Percentiles rank a stretch among this genome's conserved stretches.
phyloP scores from a whole-genome alignment of 2,888 invertebrate genomes.

The Ophioninae sp. region DNA sequence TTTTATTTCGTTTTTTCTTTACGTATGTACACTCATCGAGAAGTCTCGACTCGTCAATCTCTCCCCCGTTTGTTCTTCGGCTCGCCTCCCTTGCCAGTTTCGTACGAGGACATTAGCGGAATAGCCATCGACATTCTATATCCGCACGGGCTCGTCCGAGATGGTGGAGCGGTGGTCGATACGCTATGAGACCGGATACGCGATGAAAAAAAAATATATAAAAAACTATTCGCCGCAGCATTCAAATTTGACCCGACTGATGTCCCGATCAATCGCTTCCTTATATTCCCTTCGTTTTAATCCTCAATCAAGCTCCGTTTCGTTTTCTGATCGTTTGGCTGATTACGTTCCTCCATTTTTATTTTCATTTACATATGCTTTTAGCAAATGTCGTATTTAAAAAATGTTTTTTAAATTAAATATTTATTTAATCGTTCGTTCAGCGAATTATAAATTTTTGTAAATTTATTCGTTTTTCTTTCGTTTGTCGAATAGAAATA shows the following conservation, averaged over 20 bases:
- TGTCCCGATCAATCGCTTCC: neutral
- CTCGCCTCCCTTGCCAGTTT: slow-evolving; percentile 18
- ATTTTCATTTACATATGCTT: too few relatives aligned
- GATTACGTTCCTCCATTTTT: too few relatives aligned
- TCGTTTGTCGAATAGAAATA: neutral
- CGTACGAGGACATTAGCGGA: slow-evolving; percentile 36
- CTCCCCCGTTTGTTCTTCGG: slow-evolving; percentile 21
- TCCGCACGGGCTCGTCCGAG: slow-evolving; percentile 39
- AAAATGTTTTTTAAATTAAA: neutral
- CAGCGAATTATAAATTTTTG: neutral
- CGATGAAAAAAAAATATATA: slow-evolving; percentile 61
- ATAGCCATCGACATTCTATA: slow-evolving; percentile 39
- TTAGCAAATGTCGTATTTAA: too few relatives aligned
- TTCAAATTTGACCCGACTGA: slow-evolving; percentile 16
- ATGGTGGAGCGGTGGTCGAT: slow-evolving; percentile 67
- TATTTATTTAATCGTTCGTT: neutral
- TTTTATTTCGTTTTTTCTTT: neutral
- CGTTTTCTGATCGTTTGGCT: too few relatives aligned
- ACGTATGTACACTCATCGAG: neutral
- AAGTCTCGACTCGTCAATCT: slow-evolving; percentile 14
- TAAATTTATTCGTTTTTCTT: neutral
- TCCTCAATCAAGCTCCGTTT: too few relatives aligned
- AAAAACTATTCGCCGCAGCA: slow-evolving; percentile 41
- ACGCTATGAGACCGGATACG: slow-evolving; percentile 71
- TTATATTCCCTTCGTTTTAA: neutral